Base-by-base conservation (phyloP, 2,113 vertebrate genomes). In the Antigone vipio region DNA sequence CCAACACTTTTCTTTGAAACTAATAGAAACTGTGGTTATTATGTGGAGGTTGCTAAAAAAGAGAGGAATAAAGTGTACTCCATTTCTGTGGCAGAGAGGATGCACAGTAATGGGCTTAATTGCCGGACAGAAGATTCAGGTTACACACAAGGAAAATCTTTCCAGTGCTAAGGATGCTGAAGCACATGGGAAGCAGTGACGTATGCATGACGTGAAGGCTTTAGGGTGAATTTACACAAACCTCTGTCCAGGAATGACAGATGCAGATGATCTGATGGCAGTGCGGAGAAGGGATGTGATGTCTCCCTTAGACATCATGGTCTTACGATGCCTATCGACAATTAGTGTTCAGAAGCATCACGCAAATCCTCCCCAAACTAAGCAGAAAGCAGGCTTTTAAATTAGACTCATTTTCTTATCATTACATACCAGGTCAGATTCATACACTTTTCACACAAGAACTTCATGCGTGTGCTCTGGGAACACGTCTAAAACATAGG, bases 401-500 rank as follows among this genome's bases (percentile, higher is more conserved):
- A 74, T 74, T 14, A 78, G 11, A 58, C 9, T 58, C 0, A 5
- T 58, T 77, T 84, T 68, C 17, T 45, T 53, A 34, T 45, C 9
- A 7, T n/a, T 80, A 69, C 10, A 30, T 12, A 44, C 11, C 0
- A 0, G 23, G 26, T 67, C 47, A 77, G 47, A 67, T n/a, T 79
- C 17, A 27, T 6, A 50, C 2, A 47, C 8, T 63, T 78, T 60
- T 26, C 67, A n/a, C 4, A 9, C 0, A 2, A 72, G 49, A 90
- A 59, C 3, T 8, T 71, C 1, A 3, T 30, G 27, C 7, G 0
- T 34, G 24, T 22, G 10, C 11, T 62, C 42, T 77, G 42, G 26
- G 24, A 92, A 59, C 10, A 44, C 3, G 0, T 16, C 12, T 50
- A 15, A 92, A 77, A 45, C 16, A 40, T 0, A 9, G 14, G 16